Conservation (phyloP, 1,140 invertebrate species). For the Drosophila pachea region DNA sequence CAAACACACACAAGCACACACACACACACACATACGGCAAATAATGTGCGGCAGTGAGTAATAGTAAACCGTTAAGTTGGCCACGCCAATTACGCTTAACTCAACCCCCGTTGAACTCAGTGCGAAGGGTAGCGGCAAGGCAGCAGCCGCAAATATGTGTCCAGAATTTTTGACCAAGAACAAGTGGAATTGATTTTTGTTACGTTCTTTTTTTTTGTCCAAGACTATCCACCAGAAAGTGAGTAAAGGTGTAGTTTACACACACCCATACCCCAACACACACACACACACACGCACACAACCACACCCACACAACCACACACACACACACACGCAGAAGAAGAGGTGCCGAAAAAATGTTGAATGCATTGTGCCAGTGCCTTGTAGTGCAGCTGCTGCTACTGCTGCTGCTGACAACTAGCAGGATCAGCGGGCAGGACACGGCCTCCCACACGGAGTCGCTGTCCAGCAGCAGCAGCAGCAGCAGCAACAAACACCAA, state of each 20-base stretch:
- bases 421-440: slow-evolving; percentile 15
- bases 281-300: slow-evolving; percentile 6
- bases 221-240: slow-evolving; percentile 2
- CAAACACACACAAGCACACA: too few species aligned
- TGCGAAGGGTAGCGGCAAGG: slow-evolving; percentile 33
- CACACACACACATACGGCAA: neutral
- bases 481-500: slow-evolving; percentile 43
- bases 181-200: slow-evolving; percentile 67
- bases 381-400: slow-evolving; percentile 18
- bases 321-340: neutral
- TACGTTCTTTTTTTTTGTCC: slow-evolving; percentile 41
- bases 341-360: slow-evolving; percentile 7
- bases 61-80: slow-evolving; percentile 33
- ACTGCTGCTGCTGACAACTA: slow-evolving; percentile 4
- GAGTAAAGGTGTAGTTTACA: slow-evolving; percentile 1
- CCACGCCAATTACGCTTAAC: slow-evolving; percentile 50
- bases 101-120: slow-evolving; percentile 17
- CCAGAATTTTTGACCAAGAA: slow-evolving; percentile 50
- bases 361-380: slow-evolving; percentile 31
- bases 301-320: slow-evolving; percentile 12
- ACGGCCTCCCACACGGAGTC: neutral
- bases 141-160: slow-evolving; percentile 63
- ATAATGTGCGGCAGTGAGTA: slow-evolving; percentile 21
- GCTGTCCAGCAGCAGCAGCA: slow-evolving; percentile 10
- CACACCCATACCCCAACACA: slow-evolving; percentile 11